Base-by-base conservation (phyloP, 2,113 vertebrate genomes). In the Sphaerodactylus townsendi region DNA sequence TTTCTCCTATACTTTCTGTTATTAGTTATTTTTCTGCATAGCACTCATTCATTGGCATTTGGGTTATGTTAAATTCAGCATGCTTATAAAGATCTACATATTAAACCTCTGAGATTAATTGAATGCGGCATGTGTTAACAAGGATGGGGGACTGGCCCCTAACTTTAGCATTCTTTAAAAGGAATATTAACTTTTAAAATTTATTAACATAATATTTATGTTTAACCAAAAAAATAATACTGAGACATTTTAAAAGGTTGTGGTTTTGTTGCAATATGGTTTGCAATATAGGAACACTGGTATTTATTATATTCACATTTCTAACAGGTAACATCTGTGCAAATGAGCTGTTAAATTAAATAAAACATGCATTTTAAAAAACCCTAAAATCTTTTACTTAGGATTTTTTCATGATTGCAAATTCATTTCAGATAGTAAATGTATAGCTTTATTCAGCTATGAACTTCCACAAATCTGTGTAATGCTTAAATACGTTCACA, bases 31-130 rank as follows among this genome's bases (percentile, higher is more conserved):
- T 28, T 69, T 41, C 76, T 89, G 66, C 37, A 62, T 87, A 14
- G 8, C n/a, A 75, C 69, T 30, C 23, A 68, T 28, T 84, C 17
- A 68, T 28, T 84, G 85, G 83, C 66, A 2, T 90, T 17, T 82
- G 46, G 65, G 4, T 79, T 73, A 71, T 87, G 62, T 10, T 87
- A 77, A 69, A 83, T 25, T 4, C 71, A 19, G 41, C 59, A 35
- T 89, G 84, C 39, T 76, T 56, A 35, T 84, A 92, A 82, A 19
- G 87, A 79, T 84, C 88, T 89, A 87, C 89, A 84, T 79, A 73
- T 10, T n/a, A 39, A 82, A 56, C 39, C 46, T 81, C 9, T 82
- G 56, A 79, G 73, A 65, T 44, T 89, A n/a, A 77, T 1, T 66
- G 85, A 75, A 74, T 85, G 82, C 35, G 30, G 78, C 35, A 83